These are phyloP conservation scores for Leguminivora glycinivorella DNA, from an alignment of 1,140 invertebrate species.

Conservation along the genomic window DNA sequence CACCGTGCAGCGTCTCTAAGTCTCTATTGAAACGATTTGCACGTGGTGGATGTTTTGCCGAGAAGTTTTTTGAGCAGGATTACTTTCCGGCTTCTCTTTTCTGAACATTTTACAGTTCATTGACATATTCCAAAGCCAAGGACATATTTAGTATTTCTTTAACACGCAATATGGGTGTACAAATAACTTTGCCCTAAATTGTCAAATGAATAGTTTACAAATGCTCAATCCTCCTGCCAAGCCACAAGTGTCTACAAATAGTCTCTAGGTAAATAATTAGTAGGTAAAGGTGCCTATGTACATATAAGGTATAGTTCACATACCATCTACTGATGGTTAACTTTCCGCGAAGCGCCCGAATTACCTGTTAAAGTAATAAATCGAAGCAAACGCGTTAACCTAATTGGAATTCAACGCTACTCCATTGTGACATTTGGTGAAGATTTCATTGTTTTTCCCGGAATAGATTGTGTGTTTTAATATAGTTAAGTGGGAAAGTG, in stretches of 20 bases:
- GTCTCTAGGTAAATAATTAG: background rate
- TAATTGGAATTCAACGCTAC: constrained; percentile 5
- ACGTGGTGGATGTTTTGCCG: too few species aligned
- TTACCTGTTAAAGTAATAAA: background rate
- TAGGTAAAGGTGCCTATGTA: background rate
- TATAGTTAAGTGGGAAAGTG: constrained; percentile 43
- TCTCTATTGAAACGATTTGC: too few species aligned
- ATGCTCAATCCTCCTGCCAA: too few species aligned
- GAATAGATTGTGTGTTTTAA: constrained; percentile 54
- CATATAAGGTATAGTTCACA: background rate
- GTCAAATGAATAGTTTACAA: too few species aligned
- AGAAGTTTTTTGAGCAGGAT: too few species aligned
- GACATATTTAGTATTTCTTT: too few species aligned
- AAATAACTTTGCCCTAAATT: too few species aligned
- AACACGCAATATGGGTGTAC: too few species aligned
- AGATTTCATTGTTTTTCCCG: constrained; percentile 37
- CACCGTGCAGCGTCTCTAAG: too few species aligned
- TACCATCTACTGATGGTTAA: constrained; percentile 1
- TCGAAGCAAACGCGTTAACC: background rate
- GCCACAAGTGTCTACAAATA: background rate
- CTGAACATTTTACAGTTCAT: too few species aligned
- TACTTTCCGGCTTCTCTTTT: too few species aligned
- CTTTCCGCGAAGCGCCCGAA: background rate
- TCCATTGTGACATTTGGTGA: background rate
- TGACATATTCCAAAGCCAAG: too few species aligned